phyloP scores from a whole-genome alignment of 1,140 invertebrate genomes.

The Euura saliciscinereae region DNA sequence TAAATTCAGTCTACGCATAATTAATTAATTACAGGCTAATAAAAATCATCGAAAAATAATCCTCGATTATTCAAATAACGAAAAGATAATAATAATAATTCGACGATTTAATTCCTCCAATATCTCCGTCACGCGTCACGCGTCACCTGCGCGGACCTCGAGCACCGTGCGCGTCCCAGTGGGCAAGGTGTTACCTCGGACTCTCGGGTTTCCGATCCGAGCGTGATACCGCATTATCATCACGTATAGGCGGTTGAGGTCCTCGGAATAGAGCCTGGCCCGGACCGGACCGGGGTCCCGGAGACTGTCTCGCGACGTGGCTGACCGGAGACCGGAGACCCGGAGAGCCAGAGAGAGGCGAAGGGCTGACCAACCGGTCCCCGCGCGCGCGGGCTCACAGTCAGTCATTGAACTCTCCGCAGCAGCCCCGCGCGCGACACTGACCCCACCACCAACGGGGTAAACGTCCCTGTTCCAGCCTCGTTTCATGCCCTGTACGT shows the following conservation, averaged over 20 bases:
- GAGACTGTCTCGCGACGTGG: not conserved
- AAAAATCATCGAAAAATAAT: too few relatives aligned
- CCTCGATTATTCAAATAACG: too few relatives aligned
- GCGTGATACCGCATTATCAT: not conserved
- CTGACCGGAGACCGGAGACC: not conserved
- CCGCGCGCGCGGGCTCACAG: not conserved
- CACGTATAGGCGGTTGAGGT: too few relatives aligned
- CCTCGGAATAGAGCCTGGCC: too few relatives aligned
- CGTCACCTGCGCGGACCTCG: too few relatives aligned
- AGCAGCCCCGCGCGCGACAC: not conserved
- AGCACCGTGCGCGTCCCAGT: too few relatives aligned
- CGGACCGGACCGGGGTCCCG: not conserved
- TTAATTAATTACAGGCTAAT: too few relatives aligned
- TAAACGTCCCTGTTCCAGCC: not conserved
- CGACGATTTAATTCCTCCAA: too few relatives aligned
- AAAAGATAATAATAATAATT: too few relatives aligned
- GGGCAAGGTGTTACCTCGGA: not conserved
- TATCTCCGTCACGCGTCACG: too few relatives aligned
- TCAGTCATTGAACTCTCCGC: not conserved
- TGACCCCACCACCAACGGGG: not conserved
- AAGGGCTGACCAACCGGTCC: constrained; percentile 4
- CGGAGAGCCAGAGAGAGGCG: not conserved
- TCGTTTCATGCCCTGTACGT: too few relatives aligned
- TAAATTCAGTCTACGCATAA: too few relatives aligned
- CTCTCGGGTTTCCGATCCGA: not conserved